Base-by-base conservation (phyloP, 2,888 invertebrate genomes). In the Ophion ellenae region DNA sequence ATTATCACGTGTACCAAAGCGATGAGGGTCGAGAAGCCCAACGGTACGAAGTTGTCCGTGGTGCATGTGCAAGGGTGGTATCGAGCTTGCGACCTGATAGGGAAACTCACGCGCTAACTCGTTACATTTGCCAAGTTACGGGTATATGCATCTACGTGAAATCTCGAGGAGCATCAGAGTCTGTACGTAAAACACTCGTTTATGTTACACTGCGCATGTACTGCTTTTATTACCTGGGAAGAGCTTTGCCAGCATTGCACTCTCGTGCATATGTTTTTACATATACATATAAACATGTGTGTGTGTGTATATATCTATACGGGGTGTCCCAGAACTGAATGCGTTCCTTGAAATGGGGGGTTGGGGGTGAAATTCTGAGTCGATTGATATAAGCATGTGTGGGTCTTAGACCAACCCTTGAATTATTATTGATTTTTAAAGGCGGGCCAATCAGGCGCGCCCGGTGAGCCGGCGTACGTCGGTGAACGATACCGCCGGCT, bases 41-140 rank as follows among this genome's bases (percentile, higher is more conserved):
- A 53, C 14, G 17, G 17, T 14, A 61, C 61, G 20, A 3, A 0
- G 53, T 61, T 2, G 53, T 17, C 53, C 17, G 24, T 24, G 11
- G 4, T 20, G 61, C 10, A 10, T 24, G 24, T 61, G 61, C 9
- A 61, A 10, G 61, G 20, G 9, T 61, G 61, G 20, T 61, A 61
- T 24, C 24, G 61, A 61, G 61, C 20, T 61, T 24, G 61, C 2
- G 67, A 20, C 45, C n/a, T 73, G 40, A 74, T 81, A 67, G 59
- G 67, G 74, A 66, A 40, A 81, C 59, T 36, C 59, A 53, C 53
- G 53, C 14, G 40, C 59, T 77, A 80, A 80, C 64, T 80, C 40
- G 57, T 11, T 11, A 14, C 66, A 40, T 59, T 73, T 45, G 28
- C 10, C 45, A 45, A 20, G 32, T 32, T 20, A 71, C 53, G 9